phyloP scores from a whole-genome alignment of 1,140 invertebrate genomes.

The Pseudachorutes palmiensis region DNA sequence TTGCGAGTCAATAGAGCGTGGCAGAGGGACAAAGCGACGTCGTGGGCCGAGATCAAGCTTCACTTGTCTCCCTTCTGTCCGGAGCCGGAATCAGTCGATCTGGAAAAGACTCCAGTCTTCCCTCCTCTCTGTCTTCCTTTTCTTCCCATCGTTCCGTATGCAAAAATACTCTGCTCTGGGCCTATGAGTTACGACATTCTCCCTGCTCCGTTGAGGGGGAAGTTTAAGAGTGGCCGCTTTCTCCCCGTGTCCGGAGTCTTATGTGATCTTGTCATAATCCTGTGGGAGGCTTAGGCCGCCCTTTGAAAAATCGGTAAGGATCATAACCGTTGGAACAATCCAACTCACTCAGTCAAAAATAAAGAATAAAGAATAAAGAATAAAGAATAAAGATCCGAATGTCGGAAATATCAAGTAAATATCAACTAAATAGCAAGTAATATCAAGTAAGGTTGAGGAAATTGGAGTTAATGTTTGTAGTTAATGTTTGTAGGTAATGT shows the following conservation, averaged over 20 bases:
- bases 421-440: too few relatives aligned
- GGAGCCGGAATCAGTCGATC: slow-evolving; percentile 29
- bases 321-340: neutral
- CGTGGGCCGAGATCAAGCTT: slow-evolving; percentile 25
- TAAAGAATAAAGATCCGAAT: too few relatives aligned
- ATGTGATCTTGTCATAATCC: slow-evolving; percentile 37
- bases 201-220: too few relatives aligned
- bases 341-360: too few relatives aligned
- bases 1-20: slow-evolving; percentile 33
- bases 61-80: slow-evolving; percentile 25
- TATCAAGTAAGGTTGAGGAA: too few relatives aligned
- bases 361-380: neutral
- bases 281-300: slow-evolving; percentile 21
- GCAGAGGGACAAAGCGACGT: slow-evolving; percentile 18
- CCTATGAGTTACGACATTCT: too few relatives aligned
- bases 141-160: neutral
- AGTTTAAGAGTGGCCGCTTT: neutral
- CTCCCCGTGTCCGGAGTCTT: too few relatives aligned
- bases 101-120: neutral
- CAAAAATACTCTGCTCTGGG: too few relatives aligned
- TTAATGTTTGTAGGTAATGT: too few relatives aligned
- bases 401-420: too few relatives aligned
- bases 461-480: too few relatives aligned
- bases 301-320: neutral
- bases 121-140: neutral